These are phyloP conservation scores for Stomatorhinus ivindoensis DNA, from an alignment of 2,113 vertebrate species.

Conservation along the genomic window DNA sequence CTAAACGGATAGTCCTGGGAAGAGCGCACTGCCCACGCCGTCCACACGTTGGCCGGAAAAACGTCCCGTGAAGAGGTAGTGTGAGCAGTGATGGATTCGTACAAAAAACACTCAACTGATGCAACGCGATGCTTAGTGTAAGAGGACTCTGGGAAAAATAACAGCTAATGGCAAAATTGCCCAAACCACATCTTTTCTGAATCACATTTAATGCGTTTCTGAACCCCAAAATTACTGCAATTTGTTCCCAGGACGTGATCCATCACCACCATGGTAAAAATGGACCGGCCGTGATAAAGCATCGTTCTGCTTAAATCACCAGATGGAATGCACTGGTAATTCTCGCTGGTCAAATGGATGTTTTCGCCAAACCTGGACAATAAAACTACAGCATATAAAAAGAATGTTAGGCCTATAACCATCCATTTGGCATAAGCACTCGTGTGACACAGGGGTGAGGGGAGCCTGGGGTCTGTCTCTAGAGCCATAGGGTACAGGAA, in stretches of 20 bases:
- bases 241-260: not conserved
- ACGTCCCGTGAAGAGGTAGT: not conserved
- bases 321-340: not conserved
- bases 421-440: not conserved
- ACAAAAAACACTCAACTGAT: not conserved
- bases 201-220: not conserved
- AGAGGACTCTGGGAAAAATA: not conserved
- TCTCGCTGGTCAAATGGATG: not conserved
- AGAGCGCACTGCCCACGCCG: not conserved
- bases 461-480: not conserved
- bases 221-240: not conserved
- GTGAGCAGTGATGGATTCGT: not conserved
- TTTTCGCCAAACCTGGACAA: not conserved
- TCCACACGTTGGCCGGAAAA: not conserved
- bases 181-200: not conserved
- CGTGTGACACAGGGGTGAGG: not conserved
- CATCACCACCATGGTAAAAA: not conserved
- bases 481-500: not conserved
- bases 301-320: not conserved
- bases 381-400: not conserved
- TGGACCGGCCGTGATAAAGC: not conserved
- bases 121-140: not conserved
- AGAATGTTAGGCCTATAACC: not conserved
- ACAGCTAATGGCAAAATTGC: not conserved
- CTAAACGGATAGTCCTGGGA: not conserved